Evolutionary conservation across 1,140 invertebrate species (phyloP).

Genomic region (Odontomachus brunneus): DNA sequence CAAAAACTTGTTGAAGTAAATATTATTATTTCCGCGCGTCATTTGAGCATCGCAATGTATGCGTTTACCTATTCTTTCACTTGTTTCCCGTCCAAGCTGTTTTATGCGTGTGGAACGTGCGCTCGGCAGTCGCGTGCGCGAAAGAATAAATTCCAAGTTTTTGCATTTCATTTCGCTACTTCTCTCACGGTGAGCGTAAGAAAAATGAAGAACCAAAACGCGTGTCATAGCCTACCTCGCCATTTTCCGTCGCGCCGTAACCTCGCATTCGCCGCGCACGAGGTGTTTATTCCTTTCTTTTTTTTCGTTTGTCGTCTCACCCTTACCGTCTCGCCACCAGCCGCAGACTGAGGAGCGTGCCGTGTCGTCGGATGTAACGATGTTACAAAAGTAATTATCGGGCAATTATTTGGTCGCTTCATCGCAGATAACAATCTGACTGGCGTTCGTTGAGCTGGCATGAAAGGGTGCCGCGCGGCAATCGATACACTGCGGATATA

Average conservation of each 20-base stretch:
- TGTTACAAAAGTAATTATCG: slow-evolving; percentile 12
- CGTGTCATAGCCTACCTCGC: too few relatives aligned
- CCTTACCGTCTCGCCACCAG: neutral
- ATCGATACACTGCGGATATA: slow-evolving; percentile 49
- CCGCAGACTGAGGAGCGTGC: neutral
- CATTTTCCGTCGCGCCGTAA: neutral
- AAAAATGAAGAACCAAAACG: slow-evolving; percentile 4
- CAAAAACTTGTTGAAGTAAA: neutral
- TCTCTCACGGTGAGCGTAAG: neutral
- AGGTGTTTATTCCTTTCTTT: too few relatives aligned
- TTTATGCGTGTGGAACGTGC: neutral
- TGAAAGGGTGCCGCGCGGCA: slow-evolving; percentile 29
- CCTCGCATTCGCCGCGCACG: neutral
- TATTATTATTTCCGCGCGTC: neutral
- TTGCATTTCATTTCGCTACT: slow-evolving; percentile 36
- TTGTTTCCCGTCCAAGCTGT: neutral
- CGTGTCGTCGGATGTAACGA: slow-evolving; percentile 3
- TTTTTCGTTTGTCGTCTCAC: slow-evolving; percentile 3
- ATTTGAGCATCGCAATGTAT: neutral
- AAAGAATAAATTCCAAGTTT: slow-evolving; percentile 19
- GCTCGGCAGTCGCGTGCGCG: neutral
- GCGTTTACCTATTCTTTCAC: neutral
- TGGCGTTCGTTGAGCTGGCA: neutral
- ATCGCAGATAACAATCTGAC: slow-evolving; percentile 48
- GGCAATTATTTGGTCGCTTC: slow-evolving; percentile 6